Conservation (phyloP, 2,888 invertebrate genomes). For the Epistrophe eligans region DNA sequence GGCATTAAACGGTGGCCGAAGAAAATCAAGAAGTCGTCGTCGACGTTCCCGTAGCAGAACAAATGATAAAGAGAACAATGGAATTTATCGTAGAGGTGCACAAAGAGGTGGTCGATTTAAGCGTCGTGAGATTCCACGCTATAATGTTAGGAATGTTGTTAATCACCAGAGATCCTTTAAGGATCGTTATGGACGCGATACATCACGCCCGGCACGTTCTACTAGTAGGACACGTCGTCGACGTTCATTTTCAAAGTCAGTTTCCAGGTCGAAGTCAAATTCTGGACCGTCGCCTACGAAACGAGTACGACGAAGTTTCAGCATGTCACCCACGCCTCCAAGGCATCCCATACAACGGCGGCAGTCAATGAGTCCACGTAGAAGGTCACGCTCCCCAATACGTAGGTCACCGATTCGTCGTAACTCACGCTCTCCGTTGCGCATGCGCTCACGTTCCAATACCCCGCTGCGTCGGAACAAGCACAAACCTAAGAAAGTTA, state of each 20-base stretch:
- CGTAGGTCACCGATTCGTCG: slow-evolving; percentile 77
- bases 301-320: slow-evolving; percentile 80
- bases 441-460: slow-evolving; percentile 81
- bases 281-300: slow-evolving; percentile 78
- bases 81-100: slow-evolving; percentile 58
- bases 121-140: slow-evolving; percentile 91
- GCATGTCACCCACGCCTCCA: slow-evolving; percentile 81
- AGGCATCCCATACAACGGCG: slow-evolving; percentile 71
- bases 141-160: slow-evolving; percentile 92
- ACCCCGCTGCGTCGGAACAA: slow-evolving; percentile 74
- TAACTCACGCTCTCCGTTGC: slow-evolving; percentile 77
- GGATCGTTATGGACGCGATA: slow-evolving; percentile 92
- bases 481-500: slow-evolving; percentile 56
- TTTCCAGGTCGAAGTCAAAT: slow-evolving; percentile 78
- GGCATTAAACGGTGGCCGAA: slow-evolving; percentile 79
- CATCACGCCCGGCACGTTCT: slow-evolving; percentile 84
- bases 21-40: slow-evolving; percentile 44
- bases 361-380: slow-evolving; percentile 78
- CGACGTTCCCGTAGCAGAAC: slow-evolving; percentile 77
- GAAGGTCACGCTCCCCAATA: slow-evolving; percentile 78
- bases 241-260: slow-evolving; percentile 81
- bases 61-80: slow-evolving; percentile 81
- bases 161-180: slow-evolving; percentile 85
- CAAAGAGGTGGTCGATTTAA: slow-evolving; percentile 85
- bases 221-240: slow-evolving; percentile 78